A percentile compares a stretch with the other conserved stretches of the same genome.
Evolutionary conservation across 1,140 invertebrate species (phyloP).

Genomic region (Rhopalosiphum maidis): DNA sequence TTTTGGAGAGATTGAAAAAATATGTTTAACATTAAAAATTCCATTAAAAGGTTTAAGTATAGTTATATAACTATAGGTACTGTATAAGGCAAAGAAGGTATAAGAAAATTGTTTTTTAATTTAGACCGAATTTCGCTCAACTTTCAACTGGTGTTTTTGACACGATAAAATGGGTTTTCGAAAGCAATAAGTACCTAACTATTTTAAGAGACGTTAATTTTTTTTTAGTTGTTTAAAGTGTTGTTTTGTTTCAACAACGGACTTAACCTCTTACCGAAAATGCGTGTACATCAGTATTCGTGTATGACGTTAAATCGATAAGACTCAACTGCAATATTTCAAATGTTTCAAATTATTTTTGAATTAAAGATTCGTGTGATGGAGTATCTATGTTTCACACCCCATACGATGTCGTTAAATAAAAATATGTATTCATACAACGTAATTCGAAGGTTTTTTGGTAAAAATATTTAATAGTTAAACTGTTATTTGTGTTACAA

Average conservation of each 20-base stretch:
- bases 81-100: not conserved
- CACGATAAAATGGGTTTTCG: not conserved
- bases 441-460: not conserved
- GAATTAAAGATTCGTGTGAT: not conserved
- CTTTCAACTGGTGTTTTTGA: conserved; percentile 15
- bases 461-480: not conserved
- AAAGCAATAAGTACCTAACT: not conserved
- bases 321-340: not conserved
- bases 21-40: not conserved
- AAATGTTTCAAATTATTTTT: not conserved
- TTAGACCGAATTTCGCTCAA: not conserved
- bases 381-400: not conserved
- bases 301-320: conserved; percentile 14
- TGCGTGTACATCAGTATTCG: not conserved
- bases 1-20: not conserved
- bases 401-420: not conserved
- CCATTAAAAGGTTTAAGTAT: not conserved
- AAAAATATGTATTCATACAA: not conserved
- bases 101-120: conserved; percentile 6
- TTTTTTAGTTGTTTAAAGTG: not conserved
- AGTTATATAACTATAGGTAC: not conserved
- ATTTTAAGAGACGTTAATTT: not conserved
- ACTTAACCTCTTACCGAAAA: not conserved
- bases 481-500: not conserved
- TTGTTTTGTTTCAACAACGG: not conserved